Conservation (phyloP, 2,797 vertebrate species). For the Esox masquinongy region DNA sequence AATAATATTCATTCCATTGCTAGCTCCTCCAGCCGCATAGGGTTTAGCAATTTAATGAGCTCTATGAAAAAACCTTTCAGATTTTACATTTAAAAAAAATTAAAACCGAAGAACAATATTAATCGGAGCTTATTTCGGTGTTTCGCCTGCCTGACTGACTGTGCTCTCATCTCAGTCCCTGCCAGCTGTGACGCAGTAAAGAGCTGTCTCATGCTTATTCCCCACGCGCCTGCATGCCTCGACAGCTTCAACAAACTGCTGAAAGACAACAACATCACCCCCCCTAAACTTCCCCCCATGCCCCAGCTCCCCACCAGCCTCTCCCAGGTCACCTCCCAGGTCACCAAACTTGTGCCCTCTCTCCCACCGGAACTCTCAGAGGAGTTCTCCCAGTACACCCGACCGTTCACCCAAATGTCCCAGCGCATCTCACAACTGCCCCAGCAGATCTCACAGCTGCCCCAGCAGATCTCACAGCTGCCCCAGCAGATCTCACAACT, state of each 20-base stretch:
- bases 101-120: too few species aligned
- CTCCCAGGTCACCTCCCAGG: constrained; percentile 50
- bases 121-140: not conserved
- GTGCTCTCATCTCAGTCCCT: constrained; percentile 57
- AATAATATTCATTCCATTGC: too few species aligned
- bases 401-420: constrained; percentile 57
- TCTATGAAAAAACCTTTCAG: too few species aligned
- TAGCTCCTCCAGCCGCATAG: too few species aligned
- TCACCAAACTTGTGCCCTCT: constrained; percentile 56
- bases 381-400: constrained; percentile 65
- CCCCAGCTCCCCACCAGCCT: constrained; percentile 64
- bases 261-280: constrained; percentile 73
- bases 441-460: constrained; percentile 41
- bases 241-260: constrained; percentile 75
- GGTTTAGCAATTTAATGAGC: too few species aligned
- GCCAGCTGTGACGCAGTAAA: constrained; percentile 73
- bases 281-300: constrained; percentile 65
- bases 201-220: constrained; percentile 75
- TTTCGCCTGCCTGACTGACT: not conserved
- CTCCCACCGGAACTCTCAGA: constrained; percentile 66
- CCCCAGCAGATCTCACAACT: not conserved
- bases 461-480: constrained; percentile 35
- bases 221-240: constrained; percentile 61
- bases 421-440: constrained; percentile 46
- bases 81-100: too few species aligned